phyloP scores from a whole-genome alignment of 2,113 vertebrate genomes.

The Pangasianodon gigas region DNA sequence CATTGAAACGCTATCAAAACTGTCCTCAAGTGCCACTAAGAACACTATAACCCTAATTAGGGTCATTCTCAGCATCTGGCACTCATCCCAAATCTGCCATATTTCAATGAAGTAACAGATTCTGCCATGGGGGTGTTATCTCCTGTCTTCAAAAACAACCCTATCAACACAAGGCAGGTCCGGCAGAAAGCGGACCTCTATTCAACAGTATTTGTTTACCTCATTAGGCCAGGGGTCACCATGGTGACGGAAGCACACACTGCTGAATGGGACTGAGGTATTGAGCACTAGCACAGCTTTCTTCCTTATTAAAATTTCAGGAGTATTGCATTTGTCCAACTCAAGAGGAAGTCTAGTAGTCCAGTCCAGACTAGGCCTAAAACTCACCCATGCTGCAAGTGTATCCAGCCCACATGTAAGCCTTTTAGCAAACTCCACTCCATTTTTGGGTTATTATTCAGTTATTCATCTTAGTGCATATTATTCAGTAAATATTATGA shows the following conservation, averaged over 20 bases:
- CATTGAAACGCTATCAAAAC: not conserved
- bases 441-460: not conserved
- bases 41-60: not conserved
- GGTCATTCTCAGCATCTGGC: conserved; percentile 25
- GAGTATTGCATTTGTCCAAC: conserved; percentile 60
- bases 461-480: not conserved
- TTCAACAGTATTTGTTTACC: conserved; percentile 74
- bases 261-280: conserved; percentile 70
- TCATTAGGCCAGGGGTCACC: conserved; percentile 72
- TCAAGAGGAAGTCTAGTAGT: conserved; percentile 12
- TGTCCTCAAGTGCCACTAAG: not conserved
- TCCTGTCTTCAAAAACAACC: conserved; percentile 57
- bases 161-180: conserved; percentile 59
- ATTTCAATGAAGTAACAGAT: conserved; percentile 33
- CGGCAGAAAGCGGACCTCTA: conserved; percentile 61
- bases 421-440: not conserved
- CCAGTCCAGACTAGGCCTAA: not conserved
- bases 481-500: not conserved
- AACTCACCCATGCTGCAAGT: not conserved
- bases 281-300: conserved; percentile 68
- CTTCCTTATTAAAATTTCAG: conserved; percentile 79
- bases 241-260: conserved; percentile 71
- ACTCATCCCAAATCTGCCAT: conserved; percentile 18
- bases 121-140: conserved; percentile 57
- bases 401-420: not conserved